Base-by-base conservation (phyloP, 2,888 invertebrate genomes). In the Metellina segmentata region DNA sequence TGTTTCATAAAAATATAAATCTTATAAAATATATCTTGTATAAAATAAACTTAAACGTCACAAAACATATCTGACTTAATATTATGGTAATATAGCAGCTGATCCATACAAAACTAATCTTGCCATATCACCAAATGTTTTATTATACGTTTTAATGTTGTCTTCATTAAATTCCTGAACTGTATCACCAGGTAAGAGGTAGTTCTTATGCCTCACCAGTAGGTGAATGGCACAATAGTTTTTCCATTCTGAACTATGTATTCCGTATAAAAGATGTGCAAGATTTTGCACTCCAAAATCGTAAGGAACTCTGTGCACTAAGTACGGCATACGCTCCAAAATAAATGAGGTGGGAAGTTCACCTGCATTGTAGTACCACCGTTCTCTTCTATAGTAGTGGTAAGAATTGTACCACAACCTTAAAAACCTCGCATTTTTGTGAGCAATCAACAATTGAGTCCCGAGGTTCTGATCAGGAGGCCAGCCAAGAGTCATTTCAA, bases 361-460 rank as follows among this genome's bases (percentile, higher is more conserved):
- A 7, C 95, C 95, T 11, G 95, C 95, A 94, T 95, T 95, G 93
- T 95, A 95, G 93, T 95, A 95, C 94, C 94, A 94, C 20, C 90
- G 77, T 34, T 92, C 89, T 52, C 93, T 93, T 52, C 88, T 77
- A 93, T 95, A 95, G 16, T 93, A 92, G 72, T 93, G 94, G 93
- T 95, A 95, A 19, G 95, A 94, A 20, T 94, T 93, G 69, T 94
- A 93, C 95, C 95, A 95, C 1, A 94, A 90, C 79, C 93, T 91
- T 13, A 95, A 93, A 93, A 95, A 95, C 72, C 94, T 93, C 0
- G 95, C 95, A 90, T 94, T 93, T 93, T 94, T 94, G 81, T 95
- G 94, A 0, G 94, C 95, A 81, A 95, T 93, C 82, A 95, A 89
- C 16, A 95, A 94, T 34, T 94, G 94, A n/a, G 93, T 94, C 6